Evolutionary conservation across 2,113 vertebrate genomes (phyloP).

Genomic region (Anarhynchus alexandrinus): DNA sequence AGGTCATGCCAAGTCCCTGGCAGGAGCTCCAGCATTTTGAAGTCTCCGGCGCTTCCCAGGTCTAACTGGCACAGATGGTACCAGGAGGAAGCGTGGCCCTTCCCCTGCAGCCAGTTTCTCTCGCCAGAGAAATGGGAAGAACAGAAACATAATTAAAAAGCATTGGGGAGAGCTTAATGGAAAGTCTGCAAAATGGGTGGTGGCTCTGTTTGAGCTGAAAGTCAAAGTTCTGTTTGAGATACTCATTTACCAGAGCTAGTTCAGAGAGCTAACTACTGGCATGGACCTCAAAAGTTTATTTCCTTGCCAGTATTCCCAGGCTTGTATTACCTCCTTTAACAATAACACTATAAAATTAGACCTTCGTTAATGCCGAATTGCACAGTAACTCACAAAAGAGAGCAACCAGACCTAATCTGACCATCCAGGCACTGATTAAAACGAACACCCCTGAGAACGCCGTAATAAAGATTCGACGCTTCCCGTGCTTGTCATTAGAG

Average conservation of each 20-base stretch:
- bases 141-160: constrained; percentile 13
- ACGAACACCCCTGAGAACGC: background rate
- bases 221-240: constrained; percentile 29
- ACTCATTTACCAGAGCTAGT: background rate
- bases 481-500: background rate
- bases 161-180: background rate
- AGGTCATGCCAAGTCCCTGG: background rate
- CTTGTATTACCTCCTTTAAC: background rate
- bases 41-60: background rate
- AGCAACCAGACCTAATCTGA: background rate
- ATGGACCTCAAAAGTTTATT: constrained; percentile 19
- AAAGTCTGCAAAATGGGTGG: background rate
- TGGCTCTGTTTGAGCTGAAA: background rate
- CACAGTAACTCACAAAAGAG: background rate
- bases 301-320: background rate
- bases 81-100: background rate
- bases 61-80: background rate
- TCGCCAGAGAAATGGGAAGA: background rate
- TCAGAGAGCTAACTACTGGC: constrained; percentile 8
- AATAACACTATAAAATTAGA: constrained; percentile 13
- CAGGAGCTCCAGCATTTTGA: background rate
- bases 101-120: background rate
- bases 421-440: constrained; percentile 15
- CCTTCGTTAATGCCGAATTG: background rate
- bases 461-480: background rate